These are phyloP conservation scores for Caenorhabditis sp. DNA, from an alignment of 2,888 invertebrate genomes.

Conservation along the genomic window DNA sequence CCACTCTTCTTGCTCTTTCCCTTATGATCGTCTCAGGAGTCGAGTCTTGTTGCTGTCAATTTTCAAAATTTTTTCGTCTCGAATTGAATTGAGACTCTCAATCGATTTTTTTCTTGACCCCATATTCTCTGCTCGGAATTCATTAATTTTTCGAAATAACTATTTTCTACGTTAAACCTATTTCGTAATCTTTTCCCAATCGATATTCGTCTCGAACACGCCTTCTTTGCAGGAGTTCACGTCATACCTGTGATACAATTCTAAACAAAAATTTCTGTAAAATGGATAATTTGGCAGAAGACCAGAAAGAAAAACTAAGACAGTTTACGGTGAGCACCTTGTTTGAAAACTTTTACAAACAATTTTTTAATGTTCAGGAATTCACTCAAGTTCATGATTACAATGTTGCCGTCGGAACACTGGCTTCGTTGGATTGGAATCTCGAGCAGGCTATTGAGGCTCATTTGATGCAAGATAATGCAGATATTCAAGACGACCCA, in stretches of 20 bases:
- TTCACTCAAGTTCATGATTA: slow-evolving; percentile 61
- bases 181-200: no score
- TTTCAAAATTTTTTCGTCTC: no score
- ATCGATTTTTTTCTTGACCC: no score
- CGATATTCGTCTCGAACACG: no score
- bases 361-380: slow-evolving; percentile 55
- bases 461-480: slow-evolving; percentile 47
- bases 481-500: slow-evolving; percentile 44
- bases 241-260: background rate
- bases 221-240: no score
- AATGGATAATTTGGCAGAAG: slow-evolving; percentile 54
- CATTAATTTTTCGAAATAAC: no score
- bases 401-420: slow-evolving; percentile 60
- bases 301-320: slow-evolving; percentile 56
- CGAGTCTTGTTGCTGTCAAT: no score
- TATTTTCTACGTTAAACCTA: no score
- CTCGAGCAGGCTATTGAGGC: slow-evolving; percentile 64
- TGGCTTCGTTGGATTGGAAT: slow-evolving; percentile 68
- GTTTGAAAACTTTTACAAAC: background rate
- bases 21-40: no score
- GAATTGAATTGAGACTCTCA: no score
- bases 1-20: no score
- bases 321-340: slow-evolving; percentile 59
- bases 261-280: background rate
- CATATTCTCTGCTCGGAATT: no score